Evolutionary conservation across 2,113 vertebrate genomes (phyloP).

Genomic region (Corvus moneduloides): DNA sequence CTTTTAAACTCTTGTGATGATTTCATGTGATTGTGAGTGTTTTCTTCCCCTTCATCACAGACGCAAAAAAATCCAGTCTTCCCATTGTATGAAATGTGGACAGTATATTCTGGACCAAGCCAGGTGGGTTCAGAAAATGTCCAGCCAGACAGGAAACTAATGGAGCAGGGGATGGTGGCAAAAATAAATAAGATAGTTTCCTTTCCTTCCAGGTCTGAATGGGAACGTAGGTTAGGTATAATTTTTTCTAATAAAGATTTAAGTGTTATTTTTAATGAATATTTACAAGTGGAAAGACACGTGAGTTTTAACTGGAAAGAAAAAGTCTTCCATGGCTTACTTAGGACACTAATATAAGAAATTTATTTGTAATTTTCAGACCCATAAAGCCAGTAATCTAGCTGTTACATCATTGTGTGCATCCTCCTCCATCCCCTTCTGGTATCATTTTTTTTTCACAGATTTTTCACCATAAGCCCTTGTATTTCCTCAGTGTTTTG

Average conservation of each 20-base stretch:
- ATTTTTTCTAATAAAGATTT: background rate
- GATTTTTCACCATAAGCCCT: background rate
- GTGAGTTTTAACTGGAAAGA: background rate
- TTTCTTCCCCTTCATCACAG: accelerated
- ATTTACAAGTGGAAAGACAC: background rate
- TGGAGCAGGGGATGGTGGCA: background rate
- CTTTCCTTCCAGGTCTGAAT: background rate
- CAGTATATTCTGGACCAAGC: background rate
- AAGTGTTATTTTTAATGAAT: background rate
- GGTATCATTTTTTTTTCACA: background rate
- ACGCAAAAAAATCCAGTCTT: background rate
- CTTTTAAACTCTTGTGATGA: background rate
- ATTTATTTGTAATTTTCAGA: background rate
- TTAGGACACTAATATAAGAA: background rate
- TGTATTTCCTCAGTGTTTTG: background rate
- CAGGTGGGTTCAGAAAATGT: background rate
- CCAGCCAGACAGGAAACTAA: background rate
- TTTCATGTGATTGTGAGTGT: background rate
- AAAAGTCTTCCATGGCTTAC: background rate
- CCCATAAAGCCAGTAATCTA: background rate
- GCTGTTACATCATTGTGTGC: background rate
- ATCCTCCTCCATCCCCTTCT: accelerated
- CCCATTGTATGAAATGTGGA: background rate
- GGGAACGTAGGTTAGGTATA: accelerated
- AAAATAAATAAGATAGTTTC: background rate